These are phyloP conservation scores for Schizopygopsis malacanthus DNA, from an alignment of 2,797 vertebrate genomes.

Conservation along the genomic window DNA sequence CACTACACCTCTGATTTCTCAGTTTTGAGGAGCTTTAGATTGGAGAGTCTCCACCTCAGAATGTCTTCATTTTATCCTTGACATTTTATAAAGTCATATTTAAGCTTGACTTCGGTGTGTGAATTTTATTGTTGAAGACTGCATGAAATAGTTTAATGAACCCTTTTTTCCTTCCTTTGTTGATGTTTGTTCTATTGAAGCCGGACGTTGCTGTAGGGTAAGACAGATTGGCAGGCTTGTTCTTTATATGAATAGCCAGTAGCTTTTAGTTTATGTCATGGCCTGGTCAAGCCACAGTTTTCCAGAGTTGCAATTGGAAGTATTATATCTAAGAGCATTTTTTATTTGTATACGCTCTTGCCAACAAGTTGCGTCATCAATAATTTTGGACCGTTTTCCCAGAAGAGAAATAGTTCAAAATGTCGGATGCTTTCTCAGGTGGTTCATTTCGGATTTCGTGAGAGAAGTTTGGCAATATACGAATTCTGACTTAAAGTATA, in stretches of 20 bases:
- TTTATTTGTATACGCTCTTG: background rate
- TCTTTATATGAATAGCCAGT: background rate
- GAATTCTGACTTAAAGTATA: background rate
- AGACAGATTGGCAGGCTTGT: background rate
- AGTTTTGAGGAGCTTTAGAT: slow-evolving; percentile 41
- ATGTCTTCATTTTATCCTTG: slow-evolving; percentile 4
- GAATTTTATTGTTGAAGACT: slow-evolving; percentile 18
- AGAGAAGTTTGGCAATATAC: background rate
- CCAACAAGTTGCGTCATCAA: slow-evolving; percentile 10
- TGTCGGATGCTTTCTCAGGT: background rate
- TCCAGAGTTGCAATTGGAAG: background rate
- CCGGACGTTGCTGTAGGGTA: background rate
- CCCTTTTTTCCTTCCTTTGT: background rate
- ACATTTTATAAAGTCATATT: slow-evolving; percentile 19
- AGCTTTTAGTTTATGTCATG: background rate
- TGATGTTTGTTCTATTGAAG: background rate
- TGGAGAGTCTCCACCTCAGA: background rate
- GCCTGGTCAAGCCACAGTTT: background rate
- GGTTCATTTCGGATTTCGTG: background rate
- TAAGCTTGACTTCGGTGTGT: background rate
- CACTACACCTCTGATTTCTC: slow-evolving; percentile 32
- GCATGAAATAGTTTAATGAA: slow-evolving; percentile 11
- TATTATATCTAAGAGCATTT: background rate
- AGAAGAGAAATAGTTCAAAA: background rate
- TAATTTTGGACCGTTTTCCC: background rate